A percentile compares a stretch with the other conserved stretches of the same genome.
Evolutionary conservation across 2,797 vertebrate species (phyloP).

Genomic region (Gadopsis marmoratus): DNA sequence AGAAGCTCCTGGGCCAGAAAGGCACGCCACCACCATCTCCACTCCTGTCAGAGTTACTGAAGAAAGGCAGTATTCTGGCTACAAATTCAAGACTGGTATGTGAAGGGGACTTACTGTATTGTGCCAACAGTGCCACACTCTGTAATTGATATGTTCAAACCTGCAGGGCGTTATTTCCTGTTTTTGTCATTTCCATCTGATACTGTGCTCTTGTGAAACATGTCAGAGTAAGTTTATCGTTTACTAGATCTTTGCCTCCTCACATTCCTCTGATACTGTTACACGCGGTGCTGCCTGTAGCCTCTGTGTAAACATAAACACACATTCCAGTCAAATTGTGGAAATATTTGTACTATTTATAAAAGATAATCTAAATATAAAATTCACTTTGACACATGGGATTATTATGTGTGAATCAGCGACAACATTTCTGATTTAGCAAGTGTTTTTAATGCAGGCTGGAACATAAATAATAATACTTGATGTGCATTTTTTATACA

Average conservation of each 20-base stretch:
- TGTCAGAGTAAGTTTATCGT: constrained; percentile 13
- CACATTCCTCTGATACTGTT: constrained; percentile 5
- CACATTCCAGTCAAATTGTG: neutral
- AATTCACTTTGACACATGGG: constrained; percentile 6
- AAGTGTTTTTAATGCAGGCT: neutral
- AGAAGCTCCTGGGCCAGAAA: constrained; percentile 94
- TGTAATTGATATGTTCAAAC: neutral
- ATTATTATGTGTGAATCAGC: neutral
- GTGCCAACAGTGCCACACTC: constrained; percentile 4
- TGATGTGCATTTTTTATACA: neutral
- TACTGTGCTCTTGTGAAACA: constrained; percentile 12
- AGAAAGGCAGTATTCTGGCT: constrained; percentile 96
- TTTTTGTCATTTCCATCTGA: neutral
- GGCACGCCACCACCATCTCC: constrained; percentile 96
- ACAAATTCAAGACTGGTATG: constrained; percentile 97
- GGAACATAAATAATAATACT: neutral
- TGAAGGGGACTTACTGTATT: constrained; percentile 9
- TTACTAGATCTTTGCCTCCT: constrained; percentile 2
- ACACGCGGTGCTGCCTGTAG: neutral
- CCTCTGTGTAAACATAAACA: neutral
- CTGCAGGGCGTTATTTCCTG: neutral
- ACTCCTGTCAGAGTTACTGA: constrained; percentile 97
- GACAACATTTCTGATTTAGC: neutral
- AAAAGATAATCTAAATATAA: neutral
- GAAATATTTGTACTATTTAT: constrained; percentile 6